Conservation (phyloP, 2,797 vertebrate genomes). For the Urocyon cinereoargenteus region DNA sequence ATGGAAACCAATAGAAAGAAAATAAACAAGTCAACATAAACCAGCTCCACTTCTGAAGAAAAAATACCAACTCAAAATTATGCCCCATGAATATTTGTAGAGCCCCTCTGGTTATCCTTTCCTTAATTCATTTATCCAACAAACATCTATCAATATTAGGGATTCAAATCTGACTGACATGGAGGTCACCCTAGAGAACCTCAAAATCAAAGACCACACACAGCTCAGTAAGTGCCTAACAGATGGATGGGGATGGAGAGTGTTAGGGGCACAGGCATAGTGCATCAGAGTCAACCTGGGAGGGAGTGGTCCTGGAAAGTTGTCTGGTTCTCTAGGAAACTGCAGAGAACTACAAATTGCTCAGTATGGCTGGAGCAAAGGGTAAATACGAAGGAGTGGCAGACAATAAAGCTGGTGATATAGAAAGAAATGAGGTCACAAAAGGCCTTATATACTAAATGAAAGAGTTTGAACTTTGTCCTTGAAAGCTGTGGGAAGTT, state of each 20-base stretch:
- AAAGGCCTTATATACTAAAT: constrained; percentile 57
- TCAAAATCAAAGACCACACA: not conserved
- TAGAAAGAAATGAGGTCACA: constrained; percentile 57
- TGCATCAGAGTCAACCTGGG: not conserved
- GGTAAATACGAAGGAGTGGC: not conserved
- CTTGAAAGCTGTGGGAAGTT: constrained; percentile 50
- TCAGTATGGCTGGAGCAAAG: not conserved
- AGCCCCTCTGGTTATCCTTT: not conserved
- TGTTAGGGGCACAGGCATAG: not conserved
- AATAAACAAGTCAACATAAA: not conserved
- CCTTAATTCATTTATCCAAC: not conserved
- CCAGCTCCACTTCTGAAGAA: not conserved
- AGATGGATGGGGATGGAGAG: not conserved
- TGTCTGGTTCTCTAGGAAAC: not conserved
- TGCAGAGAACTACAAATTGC: not conserved
- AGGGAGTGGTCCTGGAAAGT: not conserved
- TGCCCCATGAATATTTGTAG: not conserved
- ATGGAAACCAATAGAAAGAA: not conserved
- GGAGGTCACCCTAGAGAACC: not conserved
- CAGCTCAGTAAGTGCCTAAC: not conserved
- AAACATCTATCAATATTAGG: not conserved
- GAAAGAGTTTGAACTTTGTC: constrained; percentile 71
- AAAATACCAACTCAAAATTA: not conserved
- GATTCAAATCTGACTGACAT: not conserved
- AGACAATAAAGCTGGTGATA: constrained; percentile 49